phyloP scores from a whole-genome alignment of 2,113 vertebrate species.

The Boleophthalmus pectinirostris region DNA sequence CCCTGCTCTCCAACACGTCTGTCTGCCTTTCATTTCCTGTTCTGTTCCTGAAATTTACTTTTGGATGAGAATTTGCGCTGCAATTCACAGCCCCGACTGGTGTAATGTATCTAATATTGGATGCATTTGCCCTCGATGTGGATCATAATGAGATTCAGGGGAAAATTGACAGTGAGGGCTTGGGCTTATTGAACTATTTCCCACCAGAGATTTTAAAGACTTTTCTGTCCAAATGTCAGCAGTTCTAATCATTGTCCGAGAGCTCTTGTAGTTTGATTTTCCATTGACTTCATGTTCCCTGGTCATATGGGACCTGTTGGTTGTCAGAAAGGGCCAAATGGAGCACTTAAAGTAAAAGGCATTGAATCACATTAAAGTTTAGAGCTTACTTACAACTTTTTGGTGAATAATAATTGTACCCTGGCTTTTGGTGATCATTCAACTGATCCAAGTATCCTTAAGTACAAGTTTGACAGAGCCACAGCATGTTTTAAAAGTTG shows the following conservation, averaged over 20 bases:
- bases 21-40: conserved; percentile 55
- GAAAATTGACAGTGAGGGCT: conserved; percentile 46
- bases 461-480: no score
- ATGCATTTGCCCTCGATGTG: conserved; percentile 29
- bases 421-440: not conserved
- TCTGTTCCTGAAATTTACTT: conserved; percentile 43
- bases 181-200: conserved; percentile 55
- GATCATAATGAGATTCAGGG: conserved; percentile 47
- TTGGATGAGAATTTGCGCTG: conserved; percentile 13
- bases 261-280: conserved; percentile 23
- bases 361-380: not conserved
- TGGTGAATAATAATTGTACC: not conserved
- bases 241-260: conserved; percentile 48
- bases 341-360: not conserved
- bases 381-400: not conserved
- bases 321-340: not conserved
- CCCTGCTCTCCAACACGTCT: conserved; percentile 10
- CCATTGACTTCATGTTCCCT: conserved; percentile 10
- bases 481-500: no score
- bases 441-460: not conserved
- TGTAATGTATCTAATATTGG: conserved; percentile 20
- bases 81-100: conserved; percentile 2
- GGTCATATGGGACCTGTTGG: not conserved
- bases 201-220: conserved; percentile 31
- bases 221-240: conserved; percentile 41